Evolutionary conservation across 2,113 vertebrate species (phyloP), one percentile per base, ranked within the genome.

Genomic region (Lampris incognitus): DNA sequence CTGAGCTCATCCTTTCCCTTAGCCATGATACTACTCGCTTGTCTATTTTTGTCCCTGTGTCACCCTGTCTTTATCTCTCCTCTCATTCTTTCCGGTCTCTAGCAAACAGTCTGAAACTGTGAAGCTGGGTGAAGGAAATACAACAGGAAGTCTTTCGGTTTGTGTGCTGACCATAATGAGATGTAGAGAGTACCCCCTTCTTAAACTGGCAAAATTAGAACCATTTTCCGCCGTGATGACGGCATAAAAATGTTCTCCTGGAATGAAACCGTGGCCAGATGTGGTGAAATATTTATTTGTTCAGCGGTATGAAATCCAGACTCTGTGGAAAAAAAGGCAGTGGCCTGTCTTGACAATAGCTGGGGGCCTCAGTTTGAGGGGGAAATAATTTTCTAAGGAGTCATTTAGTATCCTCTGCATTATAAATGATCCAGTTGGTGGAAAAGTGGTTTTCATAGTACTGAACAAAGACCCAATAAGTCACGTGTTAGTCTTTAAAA

Each of bases 91-190:
- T 7, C 6, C 38, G 37, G 11, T 51, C 42, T 3, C 68, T 52
- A 59, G 52, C 60, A 38, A 10, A 3, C 38, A 49, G 44, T 56
- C 41, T 67, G 38, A 10, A 13, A 50, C 1, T 49, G 59, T 39
- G 74, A 62, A 44, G 41, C 10, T 24, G 39, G 63, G 8, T 8
- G 38, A 24, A 6, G 39, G 78, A 58, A 59, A 60, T 79, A 1
- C 58, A 76, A 69, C 61, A 68, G 73, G 69, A 81, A 78, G 56
- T 58, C 13, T 59, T 1, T 8, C 39, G 54, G 54, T 59, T 84
- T 69, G 63, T 52, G 44, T 65, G 55, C 13, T 1, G 74, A 83
- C 37, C 0, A 0, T 51, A 68, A 63, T 38, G 0, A 50, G 36
- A 63, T n/a, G 0, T 0, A 72, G 7, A 61, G 10, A 66, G 59